A percentile compares a stretch with the other conserved stretches of the same genome.
Conservation (phyloP, 2,888 invertebrate species). For the Apamea anceps region DNA sequence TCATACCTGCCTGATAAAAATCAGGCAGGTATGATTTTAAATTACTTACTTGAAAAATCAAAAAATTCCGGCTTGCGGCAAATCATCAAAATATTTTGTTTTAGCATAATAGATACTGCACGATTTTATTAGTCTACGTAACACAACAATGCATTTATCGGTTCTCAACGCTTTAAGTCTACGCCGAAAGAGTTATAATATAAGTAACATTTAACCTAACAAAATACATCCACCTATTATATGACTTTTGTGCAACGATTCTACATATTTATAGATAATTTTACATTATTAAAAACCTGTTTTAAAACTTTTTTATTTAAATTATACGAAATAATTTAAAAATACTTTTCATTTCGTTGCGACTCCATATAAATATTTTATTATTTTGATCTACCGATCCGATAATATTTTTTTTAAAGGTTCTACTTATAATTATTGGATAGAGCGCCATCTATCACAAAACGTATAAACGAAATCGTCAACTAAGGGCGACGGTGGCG, state of each 20-base stretch:
- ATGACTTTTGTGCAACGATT: background rate
- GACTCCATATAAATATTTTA: background rate
- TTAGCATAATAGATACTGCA: background rate
- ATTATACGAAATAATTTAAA: background rate
- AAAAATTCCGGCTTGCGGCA: background rate
- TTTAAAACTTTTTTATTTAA: background rate
- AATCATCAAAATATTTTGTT: background rate
- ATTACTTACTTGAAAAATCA: background rate
- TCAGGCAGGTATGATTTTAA: background rate
- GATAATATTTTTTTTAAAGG: background rate
- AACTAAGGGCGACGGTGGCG: constrained; percentile 10
- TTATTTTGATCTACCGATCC: background rate
- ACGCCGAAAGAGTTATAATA: background rate
- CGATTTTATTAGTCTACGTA: background rate
- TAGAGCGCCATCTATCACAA: constrained; percentile 56
- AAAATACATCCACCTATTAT: background rate
- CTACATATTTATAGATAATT: background rate
- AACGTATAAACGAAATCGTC: constrained; percentile 20
- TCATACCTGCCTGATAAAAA: too few species aligned
- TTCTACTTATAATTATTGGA: background rate
- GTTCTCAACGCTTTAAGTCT: background rate
- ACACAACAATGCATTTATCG: background rate
- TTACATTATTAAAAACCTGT: too few species aligned
- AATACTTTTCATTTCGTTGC: background rate
- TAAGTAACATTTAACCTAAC: background rate